Conservation (phyloP, 2,888 invertebrate species). For the Drosophila rubida region DNA sequence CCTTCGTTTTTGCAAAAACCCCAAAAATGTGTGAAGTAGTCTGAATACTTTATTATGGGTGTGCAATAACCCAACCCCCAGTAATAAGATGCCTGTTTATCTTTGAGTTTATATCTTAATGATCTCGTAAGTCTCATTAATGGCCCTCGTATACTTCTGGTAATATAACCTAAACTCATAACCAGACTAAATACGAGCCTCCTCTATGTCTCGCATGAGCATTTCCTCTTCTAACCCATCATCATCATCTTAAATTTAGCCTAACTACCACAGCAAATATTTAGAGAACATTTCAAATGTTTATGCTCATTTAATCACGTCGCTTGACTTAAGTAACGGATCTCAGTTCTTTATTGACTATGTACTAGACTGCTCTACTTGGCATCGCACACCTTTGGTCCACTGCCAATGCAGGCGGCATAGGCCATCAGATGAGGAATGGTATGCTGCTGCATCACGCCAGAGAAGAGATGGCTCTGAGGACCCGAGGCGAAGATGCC, state of each 20-base stretch:
- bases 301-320: background rate
- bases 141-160: background rate
- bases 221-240: background rate
- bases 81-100: background rate
- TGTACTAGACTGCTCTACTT: background rate
- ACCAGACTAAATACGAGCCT: background rate
- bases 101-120: background rate
- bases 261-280: background rate
- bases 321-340: background rate
- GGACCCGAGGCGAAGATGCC: conserved; percentile 91
- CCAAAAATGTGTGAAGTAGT: background rate
- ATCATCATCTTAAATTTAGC: background rate
- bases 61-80: background rate
- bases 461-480: conserved; percentile 91
- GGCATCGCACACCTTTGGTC: conserved; percentile 83
- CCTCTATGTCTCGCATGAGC: background rate
- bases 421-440: conserved; percentile 91
- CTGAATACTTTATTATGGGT: background rate
- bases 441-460: conserved; percentile 91
- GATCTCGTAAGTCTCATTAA: background rate
- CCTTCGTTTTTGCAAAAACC: background rate
- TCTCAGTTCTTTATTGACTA: background rate
- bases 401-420: conserved; percentile 89
- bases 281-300: background rate
- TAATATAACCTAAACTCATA: background rate